phyloP scores from a whole-genome alignment of 2,113 vertebrate species.

The Amphiprion percula region DNA sequence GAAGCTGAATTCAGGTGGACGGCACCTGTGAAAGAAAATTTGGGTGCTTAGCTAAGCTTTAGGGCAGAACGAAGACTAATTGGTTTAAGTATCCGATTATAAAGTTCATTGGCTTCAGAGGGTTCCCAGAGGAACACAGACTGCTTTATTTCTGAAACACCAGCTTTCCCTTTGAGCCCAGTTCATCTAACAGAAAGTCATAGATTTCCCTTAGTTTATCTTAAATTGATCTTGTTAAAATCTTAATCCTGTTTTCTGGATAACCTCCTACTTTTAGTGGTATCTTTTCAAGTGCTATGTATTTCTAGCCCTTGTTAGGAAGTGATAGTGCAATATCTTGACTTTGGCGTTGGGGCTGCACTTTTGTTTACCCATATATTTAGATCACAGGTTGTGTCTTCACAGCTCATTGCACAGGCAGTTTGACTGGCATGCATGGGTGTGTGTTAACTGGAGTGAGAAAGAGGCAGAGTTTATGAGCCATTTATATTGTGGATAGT shows the following conservation, averaged over 20 bases:
- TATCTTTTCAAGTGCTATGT: neutral
- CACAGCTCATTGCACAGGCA: conserved; percentile 50
- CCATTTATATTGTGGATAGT: conserved; percentile 48
- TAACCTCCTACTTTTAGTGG: conserved; percentile 3
- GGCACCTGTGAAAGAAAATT: neutral
- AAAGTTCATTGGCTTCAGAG: conserved; percentile 8
- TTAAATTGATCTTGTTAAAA: neutral
- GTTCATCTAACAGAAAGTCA: conserved; percentile 14
- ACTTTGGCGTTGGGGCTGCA: neutral
- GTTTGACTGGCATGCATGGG: conserved; percentile 55
- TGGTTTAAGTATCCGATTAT: neutral
- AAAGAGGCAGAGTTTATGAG: conserved; percentile 59
- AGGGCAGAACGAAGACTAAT: neutral
- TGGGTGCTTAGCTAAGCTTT: neutral
- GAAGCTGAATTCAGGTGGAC: neutral
- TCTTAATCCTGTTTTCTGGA: conserved; percentile 13
- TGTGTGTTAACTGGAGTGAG: conserved; percentile 63
- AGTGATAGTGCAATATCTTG: neutral
- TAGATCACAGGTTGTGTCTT: conserved; percentile 41
- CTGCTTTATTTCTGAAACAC: conserved; percentile 32
- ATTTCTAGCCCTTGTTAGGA: neutral
- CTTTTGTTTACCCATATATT: conserved; percentile 54
- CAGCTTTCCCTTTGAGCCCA: conserved; percentile 11
- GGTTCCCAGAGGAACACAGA: conserved; percentile 17
- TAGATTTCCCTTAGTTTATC: conserved; percentile 19